These are phyloP conservation scores for Rachycentron canadum DNA, from an alignment of 2,797 vertebrate genomes.

Conservation along the genomic window DNA sequence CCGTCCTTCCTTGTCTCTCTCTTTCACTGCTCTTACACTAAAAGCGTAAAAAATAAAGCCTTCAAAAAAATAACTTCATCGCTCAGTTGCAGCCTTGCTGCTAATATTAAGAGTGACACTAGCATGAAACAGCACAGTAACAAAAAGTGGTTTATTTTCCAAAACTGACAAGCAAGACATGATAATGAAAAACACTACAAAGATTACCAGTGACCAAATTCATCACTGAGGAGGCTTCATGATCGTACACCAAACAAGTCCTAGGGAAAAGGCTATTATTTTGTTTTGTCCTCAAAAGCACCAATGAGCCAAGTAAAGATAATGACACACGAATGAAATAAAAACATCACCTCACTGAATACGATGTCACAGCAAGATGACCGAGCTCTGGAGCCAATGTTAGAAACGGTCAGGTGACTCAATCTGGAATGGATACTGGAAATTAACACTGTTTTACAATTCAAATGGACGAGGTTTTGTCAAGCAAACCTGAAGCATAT, in stretches of 20 bases:
- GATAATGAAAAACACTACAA: conserved; percentile 67
- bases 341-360: conserved; percentile 57
- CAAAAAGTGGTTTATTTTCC: conserved; percentile 83
- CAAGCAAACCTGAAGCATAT: conserved; percentile 63
- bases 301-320: conserved; percentile 16
- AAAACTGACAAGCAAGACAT: conserved; percentile 78
- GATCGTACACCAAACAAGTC: conserved; percentile 58
- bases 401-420: conserved; percentile 21
- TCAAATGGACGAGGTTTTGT: conserved; percentile 31
- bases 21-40: no score
- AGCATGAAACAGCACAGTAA: conserved; percentile 56
- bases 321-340: conserved; percentile 52
- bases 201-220: conserved; percentile 55
- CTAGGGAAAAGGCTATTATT: conserved; percentile 42
- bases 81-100: background rate
- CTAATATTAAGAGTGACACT: conserved; percentile 10
- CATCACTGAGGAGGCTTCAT: conserved; percentile 48
- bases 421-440: conserved; percentile 33
- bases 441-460: conserved; percentile 62
- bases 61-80: no score
- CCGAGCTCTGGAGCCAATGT: conserved; percentile 17
- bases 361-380: conserved; percentile 50
- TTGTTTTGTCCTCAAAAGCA: conserved; percentile 35
- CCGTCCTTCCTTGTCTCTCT: no score
- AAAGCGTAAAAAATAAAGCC: no score